Percentiles rank a stretch among this genome's conserved stretches.
Conservation (phyloP, 1,140 invertebrate species). For the Melanaphis sacchari region DNA sequence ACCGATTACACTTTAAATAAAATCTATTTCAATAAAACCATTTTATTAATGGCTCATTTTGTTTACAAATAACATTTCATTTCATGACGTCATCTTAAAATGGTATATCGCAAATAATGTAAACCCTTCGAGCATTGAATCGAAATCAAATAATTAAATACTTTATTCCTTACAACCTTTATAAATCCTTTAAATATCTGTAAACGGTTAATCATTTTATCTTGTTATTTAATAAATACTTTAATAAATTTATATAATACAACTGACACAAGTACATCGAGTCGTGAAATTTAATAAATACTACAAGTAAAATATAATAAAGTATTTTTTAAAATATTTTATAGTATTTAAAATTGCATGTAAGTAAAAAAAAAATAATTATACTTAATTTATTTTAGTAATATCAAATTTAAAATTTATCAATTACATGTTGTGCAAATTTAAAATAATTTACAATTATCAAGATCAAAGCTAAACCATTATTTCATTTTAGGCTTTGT, state of each 20-base stretch:
- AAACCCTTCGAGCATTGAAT: background rate
- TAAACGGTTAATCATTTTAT: background rate
- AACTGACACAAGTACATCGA: background rate
- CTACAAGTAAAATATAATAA: background rate
- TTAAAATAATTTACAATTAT: background rate
- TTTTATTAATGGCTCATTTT: background rate
- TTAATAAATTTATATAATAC: background rate
- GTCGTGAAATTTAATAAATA: background rate
- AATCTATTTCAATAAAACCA: background rate
- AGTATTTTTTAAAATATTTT: background rate
- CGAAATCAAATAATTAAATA: conserved; percentile 18
- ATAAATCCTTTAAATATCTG: background rate
- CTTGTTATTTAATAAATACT: background rate
- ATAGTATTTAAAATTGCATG: background rate
- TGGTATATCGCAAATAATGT: background rate
- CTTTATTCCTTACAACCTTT: background rate
- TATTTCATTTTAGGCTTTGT: background rate
- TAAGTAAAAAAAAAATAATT: background rate
- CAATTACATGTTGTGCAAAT: background rate
- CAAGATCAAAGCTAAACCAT: background rate
- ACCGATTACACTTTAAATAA: background rate
- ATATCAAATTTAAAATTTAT: background rate
- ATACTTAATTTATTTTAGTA: background rate
- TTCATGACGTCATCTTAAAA: background rate
- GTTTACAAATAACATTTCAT: background rate